These are phyloP conservation scores for Bombus ignitus DNA, from an alignment of 1,140 invertebrate genomes.

Conservation along the genomic window DNA sequence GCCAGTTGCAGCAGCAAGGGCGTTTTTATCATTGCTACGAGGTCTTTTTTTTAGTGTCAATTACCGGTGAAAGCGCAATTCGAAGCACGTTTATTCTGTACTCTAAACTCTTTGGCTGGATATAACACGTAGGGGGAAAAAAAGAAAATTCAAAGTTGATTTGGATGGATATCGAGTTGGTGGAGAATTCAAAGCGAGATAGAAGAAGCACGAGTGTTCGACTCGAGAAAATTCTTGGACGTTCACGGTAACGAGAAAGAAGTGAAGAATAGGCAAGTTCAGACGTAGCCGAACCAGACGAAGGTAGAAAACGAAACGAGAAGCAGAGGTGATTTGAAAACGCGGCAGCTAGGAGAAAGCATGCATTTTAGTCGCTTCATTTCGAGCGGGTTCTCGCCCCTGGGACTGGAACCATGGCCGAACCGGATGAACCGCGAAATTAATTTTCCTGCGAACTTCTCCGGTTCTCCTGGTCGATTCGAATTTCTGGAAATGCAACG, in stretches of 20 bases:
- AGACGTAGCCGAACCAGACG: slow-evolving; percentile 30
- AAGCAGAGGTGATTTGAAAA: slow-evolving; percentile 59
- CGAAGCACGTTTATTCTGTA: not conserved
- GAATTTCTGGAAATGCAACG: slow-evolving; percentile 18
- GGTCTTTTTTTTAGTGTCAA: not conserved
- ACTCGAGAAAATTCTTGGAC: not conserved
- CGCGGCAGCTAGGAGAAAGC: slow-evolving; percentile 59
- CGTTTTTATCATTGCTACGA: slow-evolving; percentile 26
- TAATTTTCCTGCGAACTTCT: slow-evolving; percentile 55
- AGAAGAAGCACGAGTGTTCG: no score
- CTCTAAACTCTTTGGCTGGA: not conserved
- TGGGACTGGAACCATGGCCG: slow-evolving; percentile 13
- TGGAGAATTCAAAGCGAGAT: not conserved
- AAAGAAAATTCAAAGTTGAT: not conserved
- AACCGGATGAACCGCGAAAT: slow-evolving; percentile 55
- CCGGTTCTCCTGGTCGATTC: not conserved
- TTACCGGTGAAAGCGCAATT: not conserved
- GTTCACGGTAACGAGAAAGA: slow-evolving; percentile 33
- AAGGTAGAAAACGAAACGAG: slow-evolving; percentile 48
- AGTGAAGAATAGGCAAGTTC: slow-evolving; percentile 35
- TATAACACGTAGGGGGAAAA: not conserved
- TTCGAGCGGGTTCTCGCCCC: slow-evolving; percentile 50
- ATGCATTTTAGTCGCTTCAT: slow-evolving; percentile 78
- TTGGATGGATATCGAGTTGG: not conserved
- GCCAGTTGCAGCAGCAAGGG: slow-evolving; percentile 55